These are phyloP conservation scores for Eudyptes chrysolophus DNA, from an alignment of 2,113 vertebrate species.

Conservation along the genomic window DNA sequence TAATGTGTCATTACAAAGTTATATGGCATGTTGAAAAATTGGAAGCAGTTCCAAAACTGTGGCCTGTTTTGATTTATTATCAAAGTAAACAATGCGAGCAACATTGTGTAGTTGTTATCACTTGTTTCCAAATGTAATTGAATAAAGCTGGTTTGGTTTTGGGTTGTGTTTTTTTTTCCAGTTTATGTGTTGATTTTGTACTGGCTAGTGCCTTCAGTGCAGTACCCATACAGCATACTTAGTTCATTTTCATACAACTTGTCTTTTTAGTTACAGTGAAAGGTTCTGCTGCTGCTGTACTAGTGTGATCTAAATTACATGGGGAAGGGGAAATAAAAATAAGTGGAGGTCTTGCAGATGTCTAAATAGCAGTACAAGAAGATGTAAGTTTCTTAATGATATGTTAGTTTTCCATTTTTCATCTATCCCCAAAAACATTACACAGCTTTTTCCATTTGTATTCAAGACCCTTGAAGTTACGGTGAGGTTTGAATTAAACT, in stretches of 20 bases:
- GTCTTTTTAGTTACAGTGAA: neutral
- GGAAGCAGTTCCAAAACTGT: neutral
- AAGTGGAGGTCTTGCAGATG: neutral
- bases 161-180: no score
- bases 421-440: neutral
- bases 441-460: neutral
- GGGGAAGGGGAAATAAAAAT: neutral
- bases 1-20: neutral
- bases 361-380: neutral
- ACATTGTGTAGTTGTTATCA: neutral
- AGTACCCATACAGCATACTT: neutral
- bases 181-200: neutral
- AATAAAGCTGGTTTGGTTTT: neutral
- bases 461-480: neutral
- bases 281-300: neutral
- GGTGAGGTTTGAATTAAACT: neutral
- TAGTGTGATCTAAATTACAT: neutral
- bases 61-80: neutral
- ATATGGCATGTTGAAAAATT: neutral
- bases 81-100: neutral
- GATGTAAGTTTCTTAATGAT: neutral
- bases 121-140: neutral
- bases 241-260: neutral
- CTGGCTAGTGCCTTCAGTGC: neutral
- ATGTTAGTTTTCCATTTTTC: neutral